Conservation (phyloP, 92 coral and sea anemone species). For the Scolanthus callimorphus region DNA sequence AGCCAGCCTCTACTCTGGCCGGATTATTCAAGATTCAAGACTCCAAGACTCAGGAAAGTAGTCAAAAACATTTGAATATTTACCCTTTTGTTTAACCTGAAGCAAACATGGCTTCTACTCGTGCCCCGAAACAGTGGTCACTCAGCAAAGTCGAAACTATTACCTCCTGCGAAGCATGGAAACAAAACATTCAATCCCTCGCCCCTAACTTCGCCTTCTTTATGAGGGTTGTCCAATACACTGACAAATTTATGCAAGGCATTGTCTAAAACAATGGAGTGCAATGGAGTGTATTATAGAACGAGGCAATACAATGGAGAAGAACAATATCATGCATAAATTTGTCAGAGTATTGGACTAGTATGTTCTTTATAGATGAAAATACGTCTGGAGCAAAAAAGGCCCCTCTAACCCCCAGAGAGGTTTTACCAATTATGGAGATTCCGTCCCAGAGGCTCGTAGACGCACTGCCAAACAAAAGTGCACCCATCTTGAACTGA, state of each 20-base stretch:
- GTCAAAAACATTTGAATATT: too few species aligned
- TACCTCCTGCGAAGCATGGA: background rate
- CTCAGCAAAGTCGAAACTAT: background rate
- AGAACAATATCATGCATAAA: too few species aligned
- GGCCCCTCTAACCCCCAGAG: slow-evolving; percentile 35
- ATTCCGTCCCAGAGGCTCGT: slow-evolving; percentile 21
- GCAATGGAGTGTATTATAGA: too few species aligned
- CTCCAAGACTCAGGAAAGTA: too few species aligned
- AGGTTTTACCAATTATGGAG: slow-evolving; percentile 35
- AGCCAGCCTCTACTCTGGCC: too few species aligned
- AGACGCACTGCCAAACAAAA: slow-evolving; percentile 49
- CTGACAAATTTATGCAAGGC: too few species aligned
- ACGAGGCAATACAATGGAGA: too few species aligned
- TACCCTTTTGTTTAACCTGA: background rate
- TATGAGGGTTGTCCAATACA: too few species aligned
- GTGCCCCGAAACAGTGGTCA: background rate
- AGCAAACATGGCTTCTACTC: background rate
- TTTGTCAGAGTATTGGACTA: too few species aligned
- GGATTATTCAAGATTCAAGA: too few species aligned
- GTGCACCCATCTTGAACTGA: slow-evolving; percentile 28
- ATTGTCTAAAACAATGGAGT: too few species aligned
- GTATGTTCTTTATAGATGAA: too few species aligned
- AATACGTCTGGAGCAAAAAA: slow-evolving; percentile 36
- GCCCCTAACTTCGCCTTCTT: slow-evolving; percentile 36
- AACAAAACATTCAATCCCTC: background rate